Evolutionary conservation across 1,140 invertebrate genomes (phyloP).

Genomic region (Plodia interpunctella): DNA sequence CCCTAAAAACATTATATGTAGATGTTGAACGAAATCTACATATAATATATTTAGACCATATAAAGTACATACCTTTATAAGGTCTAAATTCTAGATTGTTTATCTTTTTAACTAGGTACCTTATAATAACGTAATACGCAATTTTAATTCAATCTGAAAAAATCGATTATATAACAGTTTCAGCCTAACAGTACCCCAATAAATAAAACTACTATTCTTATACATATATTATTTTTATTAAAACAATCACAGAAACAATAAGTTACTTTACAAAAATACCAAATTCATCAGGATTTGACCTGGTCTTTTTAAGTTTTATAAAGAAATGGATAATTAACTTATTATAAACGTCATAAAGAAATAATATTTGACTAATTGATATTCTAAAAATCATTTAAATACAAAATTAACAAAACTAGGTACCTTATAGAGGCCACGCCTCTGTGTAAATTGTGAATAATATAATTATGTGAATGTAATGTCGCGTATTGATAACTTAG

Average conservation of each 20-base stretch:
- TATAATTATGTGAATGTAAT: slow-evolving; percentile 28
- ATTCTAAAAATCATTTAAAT: slow-evolving; percentile 26
- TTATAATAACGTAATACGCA: too few species aligned
- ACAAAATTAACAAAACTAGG: slow-evolving; percentile 23
- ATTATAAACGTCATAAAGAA: slow-evolving; percentile 14
- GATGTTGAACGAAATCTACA: too few species aligned
- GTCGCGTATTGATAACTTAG: slow-evolving; percentile 46
- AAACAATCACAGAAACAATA: slow-evolving; percentile 62
- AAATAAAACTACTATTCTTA: slow-evolving; percentile 16
- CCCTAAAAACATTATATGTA: too few species aligned
- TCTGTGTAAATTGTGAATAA: slow-evolving; percentile 21
- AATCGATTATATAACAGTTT: too few species aligned
- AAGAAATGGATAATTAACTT: slow-evolving; percentile 24
- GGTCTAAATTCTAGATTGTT: too few species aligned
- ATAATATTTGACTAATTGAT: slow-evolving; percentile 17
- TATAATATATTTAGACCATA: too few species aligned
- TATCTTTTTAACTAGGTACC: too few species aligned
- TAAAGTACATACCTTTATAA: too few species aligned
- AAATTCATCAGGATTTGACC: slow-evolving; percentile 34
- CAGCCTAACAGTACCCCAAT: too few species aligned
- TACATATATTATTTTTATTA: slow-evolving; percentile 39
- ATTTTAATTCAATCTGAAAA: too few species aligned
- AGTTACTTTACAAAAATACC: slow-evolving; percentile 46
- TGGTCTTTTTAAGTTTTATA: slow-evolving; percentile 16
- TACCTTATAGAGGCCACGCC: slow-evolving; percentile 34